Evolutionary conservation across 2,888 invertebrate genomes (phyloP), one percentile per base, ranked within the genome.

Genomic region (Apoda limacodes): DNA sequence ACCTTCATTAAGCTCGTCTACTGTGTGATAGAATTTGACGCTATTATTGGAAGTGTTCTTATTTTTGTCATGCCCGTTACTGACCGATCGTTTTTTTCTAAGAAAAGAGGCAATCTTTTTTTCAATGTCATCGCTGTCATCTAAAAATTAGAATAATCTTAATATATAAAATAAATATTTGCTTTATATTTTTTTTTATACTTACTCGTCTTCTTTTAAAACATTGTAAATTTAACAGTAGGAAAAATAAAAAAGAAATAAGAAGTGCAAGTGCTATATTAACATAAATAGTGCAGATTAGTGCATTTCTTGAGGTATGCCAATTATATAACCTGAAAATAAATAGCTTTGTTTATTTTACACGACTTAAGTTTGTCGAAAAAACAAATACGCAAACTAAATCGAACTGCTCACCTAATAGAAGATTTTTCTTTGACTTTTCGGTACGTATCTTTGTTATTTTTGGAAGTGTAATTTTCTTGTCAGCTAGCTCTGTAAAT

Each of bases 1-100:
- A 72, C 72, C 70, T 63, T 69, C 66, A 46, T 72, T 64, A 1
- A 69, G 26, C 42, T 76, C 78, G 42, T 78, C 72, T 2, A 67
- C 37, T 2, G 59, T 52, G 21, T 68, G 52, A 46, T 63, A 53
- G 40, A 67, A 66, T 27, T 50, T 56, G 0, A 69, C 35, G 37
- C 81, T 55, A 32, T 49, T 43, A 38, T 72, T 60, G 7, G n/a
- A n/a, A n/a, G n/a, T n/a, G n/a, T n/a, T n/a, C 54, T 62, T 41
- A 50, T 58, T 26, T 1, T 25, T 13, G n/a, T 32, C 28, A 14
- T 21, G 12, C n/a, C 39, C 31, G 20, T 28, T 32, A 10, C 14
- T 25, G 42, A 54, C 29, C 51, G 72, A 60, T 61, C 83, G 54
- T 39, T 56, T 62, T 1, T 30, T 28, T 22, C 64, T n/a, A n/a